These are phyloP conservation scores for Ips nitidus DNA, from an alignment of 1,140 invertebrate species.

Conservation along the genomic window DNA sequence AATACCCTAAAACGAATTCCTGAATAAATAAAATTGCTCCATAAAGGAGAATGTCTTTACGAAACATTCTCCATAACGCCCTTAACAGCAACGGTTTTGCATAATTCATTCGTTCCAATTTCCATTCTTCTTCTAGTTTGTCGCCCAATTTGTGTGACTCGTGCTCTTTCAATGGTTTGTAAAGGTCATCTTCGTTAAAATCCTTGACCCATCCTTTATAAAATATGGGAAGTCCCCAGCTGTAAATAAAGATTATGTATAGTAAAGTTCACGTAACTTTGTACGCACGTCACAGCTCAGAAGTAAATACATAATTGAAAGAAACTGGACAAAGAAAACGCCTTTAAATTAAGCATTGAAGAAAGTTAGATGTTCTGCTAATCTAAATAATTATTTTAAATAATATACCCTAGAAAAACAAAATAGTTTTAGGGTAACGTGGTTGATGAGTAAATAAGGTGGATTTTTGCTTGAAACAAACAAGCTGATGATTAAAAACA, in stretches of 20 bases:
- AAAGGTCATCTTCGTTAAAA: conserved; percentile 45
- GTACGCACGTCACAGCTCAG: too few relatives aligned
- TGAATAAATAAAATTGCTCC: conserved; percentile 56
- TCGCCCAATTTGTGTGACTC: conserved; percentile 55
- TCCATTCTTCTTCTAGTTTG: conserved; percentile 59
- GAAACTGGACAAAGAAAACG: too few relatives aligned
- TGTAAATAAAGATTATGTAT: conserved; percentile 35
- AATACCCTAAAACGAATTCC: conserved; percentile 57
- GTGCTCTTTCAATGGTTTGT: conserved; percentile 38
- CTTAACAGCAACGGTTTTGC: conserved; percentile 49
- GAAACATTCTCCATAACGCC: conserved; percentile 51
- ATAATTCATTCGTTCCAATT: conserved; percentile 48
- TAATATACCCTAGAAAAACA: too few relatives aligned
- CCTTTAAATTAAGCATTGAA: too few relatives aligned
- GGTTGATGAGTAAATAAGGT: too few relatives aligned
- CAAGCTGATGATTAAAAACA: too few relatives aligned
- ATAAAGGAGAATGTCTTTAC: conserved; percentile 50
- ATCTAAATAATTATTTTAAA: too few relatives aligned
- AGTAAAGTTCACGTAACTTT: neutral
- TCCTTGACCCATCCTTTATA: conserved; percentile 44
- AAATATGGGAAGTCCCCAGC: conserved; percentile 51
- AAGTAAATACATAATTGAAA: too few relatives aligned
- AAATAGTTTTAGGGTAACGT: too few relatives aligned
- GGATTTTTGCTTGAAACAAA: too few relatives aligned
- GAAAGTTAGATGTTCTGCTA: too few relatives aligned